Base-by-base conservation (phyloP, 2,888 invertebrate genomes). In the Tetrapedia diversipes region DNA sequence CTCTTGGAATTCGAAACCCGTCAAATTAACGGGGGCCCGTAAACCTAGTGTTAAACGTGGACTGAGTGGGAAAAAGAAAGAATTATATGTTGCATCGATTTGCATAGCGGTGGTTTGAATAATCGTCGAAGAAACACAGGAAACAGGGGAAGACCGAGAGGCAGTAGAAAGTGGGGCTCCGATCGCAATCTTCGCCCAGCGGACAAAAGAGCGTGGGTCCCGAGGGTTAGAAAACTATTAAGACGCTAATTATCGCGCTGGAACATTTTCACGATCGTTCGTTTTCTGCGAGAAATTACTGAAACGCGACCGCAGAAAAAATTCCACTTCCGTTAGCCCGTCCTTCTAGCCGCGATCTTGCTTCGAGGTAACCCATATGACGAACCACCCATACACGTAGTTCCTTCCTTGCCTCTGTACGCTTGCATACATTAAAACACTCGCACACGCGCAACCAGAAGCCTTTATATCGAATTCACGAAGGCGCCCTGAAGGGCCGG, bases 341-440 rank as follows among this genome's bases (percentile, higher is more conserved):
- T 66, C 69, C 74, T 71, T 75, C 63, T 81, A 77, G 77, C 74
- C 47, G 65, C 76, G 69, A 78, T 83, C 70, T 79, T 77, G 43
- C 66, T 70, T 71, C 74, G 75, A 61, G 70, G 74, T 80, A 77
- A 71, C 74, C 72, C 60, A 79, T 69, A 77, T 79, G 79, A 72
- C 79, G 77, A 79, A 34, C 72, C 79, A 77, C 65, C 72, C 72
- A 65, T 72, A 72, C 56, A 60, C 49, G 22, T 16, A 19, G 32
- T 19, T n/a, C 34, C 41, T 43, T 53, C 3, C 41, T 24, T 47
- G 41, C 45, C n/a, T 37, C 41, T 56, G 43, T 24, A 32, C 27
- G 19, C 45, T 49, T 65, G 77, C 77, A 77, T 57, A 39, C 65
- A 51, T 64, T 60, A 66, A 32, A 54, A 43, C 27, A 1, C n/a